Evolutionary conservation across 1,140 invertebrate genomes (phyloP), one percentile per base, ranked within the genome.

Genomic region (Gryon sp.): DNA sequence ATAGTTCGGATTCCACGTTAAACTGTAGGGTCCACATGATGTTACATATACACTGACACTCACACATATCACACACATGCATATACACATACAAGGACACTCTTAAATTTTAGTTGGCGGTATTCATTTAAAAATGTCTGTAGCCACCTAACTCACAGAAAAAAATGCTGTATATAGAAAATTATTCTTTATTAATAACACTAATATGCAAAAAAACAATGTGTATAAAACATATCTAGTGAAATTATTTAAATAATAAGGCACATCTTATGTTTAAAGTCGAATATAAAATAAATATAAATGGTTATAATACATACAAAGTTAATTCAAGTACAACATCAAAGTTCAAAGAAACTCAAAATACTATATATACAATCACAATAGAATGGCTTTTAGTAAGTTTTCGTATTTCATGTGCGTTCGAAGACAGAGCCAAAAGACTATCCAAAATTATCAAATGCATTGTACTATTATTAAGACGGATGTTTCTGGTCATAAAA

Each of bases 171-270:
- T n/a, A 55, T 24, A 22, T 69, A 69, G 2, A 69, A 69, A 69
- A 69, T 59, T 57, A 68, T 53, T 45, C 28, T 70, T 69, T 70
- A 70, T 70, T 69, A 11, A 38, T 60, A 53, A 60, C 57, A 72
- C 55, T 36, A 24, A 18, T 62, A 55, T 53, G n/a, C n/a, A n/a
- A n/a, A n/a, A 62, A 72, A 72, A 19, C 14, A 62, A 72, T 12
- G 11, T 60, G 22, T 62, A 62, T 62, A 72, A 72, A 69, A 72
- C 48, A 45, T 60, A 41, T 4, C 28, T 57, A 18, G 34, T 53
- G 20, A 62, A 72, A 53, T 36, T 53, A 55, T 62, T 46, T 30
- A 68, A 68, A 36, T 53, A 32, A 65, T 43, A 62, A 72, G 66
- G 55, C 55, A 72, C 66, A n/a, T 60, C 20, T 52, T 20, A 15